These are phyloP conservation scores for Cairina moschata DNA, from an alignment of 2,113 vertebrate genomes.

Conservation along the genomic window DNA sequence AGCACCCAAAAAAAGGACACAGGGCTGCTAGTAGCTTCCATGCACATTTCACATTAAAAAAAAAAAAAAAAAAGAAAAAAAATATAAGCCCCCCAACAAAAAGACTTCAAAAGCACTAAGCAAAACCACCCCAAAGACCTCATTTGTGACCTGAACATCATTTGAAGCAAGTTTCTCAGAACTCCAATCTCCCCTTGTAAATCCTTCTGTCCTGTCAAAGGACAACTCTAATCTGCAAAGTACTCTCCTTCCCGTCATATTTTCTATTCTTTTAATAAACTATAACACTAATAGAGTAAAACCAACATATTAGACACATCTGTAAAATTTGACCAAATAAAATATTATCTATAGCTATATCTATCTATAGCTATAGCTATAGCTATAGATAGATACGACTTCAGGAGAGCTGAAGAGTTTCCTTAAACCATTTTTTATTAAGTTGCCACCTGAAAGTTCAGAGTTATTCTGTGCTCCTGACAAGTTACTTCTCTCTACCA, in stretches of 20 bases:
- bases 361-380: not conserved
- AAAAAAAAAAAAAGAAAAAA: not conserved
- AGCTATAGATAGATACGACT: not conserved
- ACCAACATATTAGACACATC: not conserved
- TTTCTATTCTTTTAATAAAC: not conserved
- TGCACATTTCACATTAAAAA: not conserved
- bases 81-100: no score
- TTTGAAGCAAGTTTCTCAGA: not conserved
- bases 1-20: not conserved
- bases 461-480: not conserved
- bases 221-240: not conserved
- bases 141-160: not conserved
- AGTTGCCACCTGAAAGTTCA: not conserved
- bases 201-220: not conserved
- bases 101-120: not conserved
- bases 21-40: not conserved
- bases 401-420: not conserved
- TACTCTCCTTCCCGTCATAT: not conserved
- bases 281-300: not conserved
- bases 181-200: not conserved
- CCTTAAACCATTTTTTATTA: not conserved
- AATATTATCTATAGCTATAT: not conserved
- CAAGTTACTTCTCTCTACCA: not conserved
- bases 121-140: not conserved
- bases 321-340: not conserved